These are phyloP conservation scores for Olivierus martensii DNA, from an alignment of 1,140 invertebrate genomes.

Conservation along the genomic window DNA sequence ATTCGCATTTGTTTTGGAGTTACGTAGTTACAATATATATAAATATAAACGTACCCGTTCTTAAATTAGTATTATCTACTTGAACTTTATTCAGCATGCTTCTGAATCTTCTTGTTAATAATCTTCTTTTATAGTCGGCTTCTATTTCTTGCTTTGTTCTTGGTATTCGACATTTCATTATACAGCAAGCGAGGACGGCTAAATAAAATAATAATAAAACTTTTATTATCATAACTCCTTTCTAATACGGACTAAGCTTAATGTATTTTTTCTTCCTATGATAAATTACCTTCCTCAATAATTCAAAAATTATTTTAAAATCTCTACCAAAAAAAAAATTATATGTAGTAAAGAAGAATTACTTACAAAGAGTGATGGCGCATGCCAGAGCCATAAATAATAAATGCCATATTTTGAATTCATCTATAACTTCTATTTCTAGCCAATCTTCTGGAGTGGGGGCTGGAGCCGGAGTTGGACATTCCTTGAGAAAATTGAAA, in stretches of 20 bases:
- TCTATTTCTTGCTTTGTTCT: slow-evolving; percentile 87
- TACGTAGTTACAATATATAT: too few species aligned
- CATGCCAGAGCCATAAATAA: slow-evolving; percentile 25
- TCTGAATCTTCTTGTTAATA: slow-evolving; percentile 64
- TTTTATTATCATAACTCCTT: too few species aligned
- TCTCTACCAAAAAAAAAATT: too few species aligned
- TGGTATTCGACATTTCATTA: slow-evolving; percentile 69
- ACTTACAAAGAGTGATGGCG: slow-evolving; percentile 25
- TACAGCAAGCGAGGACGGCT: slow-evolving; percentile 37
- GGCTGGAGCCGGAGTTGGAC: too few species aligned
- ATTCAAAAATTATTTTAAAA: too few species aligned
- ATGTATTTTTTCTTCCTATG: too few species aligned
- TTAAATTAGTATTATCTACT: slow-evolving; percentile 53
- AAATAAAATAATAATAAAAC: too few species aligned
- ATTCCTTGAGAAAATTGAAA: too few species aligned
- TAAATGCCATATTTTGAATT: slow-evolving; percentile 32
- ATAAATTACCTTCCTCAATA: too few species aligned
- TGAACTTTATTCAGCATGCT: slow-evolving; percentile 62
- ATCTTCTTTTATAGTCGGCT: slow-evolving; percentile 68
- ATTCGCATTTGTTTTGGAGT: neutral
- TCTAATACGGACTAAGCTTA: too few species aligned
- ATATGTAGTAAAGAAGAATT: neutral
- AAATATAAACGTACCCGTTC: slow-evolving; percentile 8
- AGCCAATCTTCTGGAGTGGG: slow-evolving; percentile 20
- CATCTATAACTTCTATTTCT: slow-evolving; percentile 26